A percentile compares a stretch with the other conserved stretches of the same genome.
These are phyloP conservation scores for Fissipunctia ypsillon DNA, from an alignment of 2,888 invertebrate species.

Conservation along the genomic window DNA sequence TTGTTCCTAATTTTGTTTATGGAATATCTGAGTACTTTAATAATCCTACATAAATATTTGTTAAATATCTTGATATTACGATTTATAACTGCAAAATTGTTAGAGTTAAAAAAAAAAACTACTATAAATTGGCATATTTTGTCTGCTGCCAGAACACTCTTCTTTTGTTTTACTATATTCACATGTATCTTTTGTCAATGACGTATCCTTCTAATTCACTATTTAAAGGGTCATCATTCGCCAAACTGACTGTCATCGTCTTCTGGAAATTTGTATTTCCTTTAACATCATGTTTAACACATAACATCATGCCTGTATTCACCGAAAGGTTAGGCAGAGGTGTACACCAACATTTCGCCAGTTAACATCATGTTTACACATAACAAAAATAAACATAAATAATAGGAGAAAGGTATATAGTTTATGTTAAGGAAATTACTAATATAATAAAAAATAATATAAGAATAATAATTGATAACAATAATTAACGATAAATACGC, in stretches of 20 bases:
- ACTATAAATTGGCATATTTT: background rate
- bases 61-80: background rate
- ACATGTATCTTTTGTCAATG: background rate
- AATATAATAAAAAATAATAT: too few species aligned
- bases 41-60: background rate
- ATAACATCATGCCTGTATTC: too few species aligned
- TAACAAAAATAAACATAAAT: too few species aligned
- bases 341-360: too few species aligned
- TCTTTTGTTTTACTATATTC: background rate
- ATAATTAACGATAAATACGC: too few species aligned
- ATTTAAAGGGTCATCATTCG: background rate
- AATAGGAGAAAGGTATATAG: too few species aligned
- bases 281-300: background rate
- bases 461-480: too few species aligned
- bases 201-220: background rate
- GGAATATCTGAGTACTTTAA: constrained; percentile 16
- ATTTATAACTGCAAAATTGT: background rate
- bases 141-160: background rate
- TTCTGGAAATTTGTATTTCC: background rate
- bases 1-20: constrained; percentile 46
- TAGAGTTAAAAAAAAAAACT: background rate
- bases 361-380: too few species aligned
- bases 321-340: too few species aligned
- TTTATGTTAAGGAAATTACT: too few species aligned
- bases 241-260: background rate